Percentiles rank a stretch among this genome's conserved stretches.
Conservation (phyloP, 2,113 vertebrate species). For the Rostratula benghalensis region DNA sequence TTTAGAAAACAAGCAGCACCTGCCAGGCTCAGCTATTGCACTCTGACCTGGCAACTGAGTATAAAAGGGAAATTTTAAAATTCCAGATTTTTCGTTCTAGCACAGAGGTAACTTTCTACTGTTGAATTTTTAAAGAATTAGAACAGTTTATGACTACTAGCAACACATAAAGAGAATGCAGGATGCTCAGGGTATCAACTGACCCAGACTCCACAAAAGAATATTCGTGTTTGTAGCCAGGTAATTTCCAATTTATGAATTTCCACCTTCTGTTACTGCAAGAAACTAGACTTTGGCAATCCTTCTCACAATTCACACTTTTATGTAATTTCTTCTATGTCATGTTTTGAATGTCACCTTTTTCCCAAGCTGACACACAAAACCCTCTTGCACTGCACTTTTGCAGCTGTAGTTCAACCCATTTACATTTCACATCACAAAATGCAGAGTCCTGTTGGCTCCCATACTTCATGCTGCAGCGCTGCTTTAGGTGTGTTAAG, state of each 20-base stretch:
- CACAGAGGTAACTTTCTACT: background rate
- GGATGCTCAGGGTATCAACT: background rate
- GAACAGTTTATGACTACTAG: background rate
- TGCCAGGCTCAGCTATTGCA: background rate
- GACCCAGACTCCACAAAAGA: background rate
- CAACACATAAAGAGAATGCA: background rate
- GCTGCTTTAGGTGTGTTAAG: background rate
- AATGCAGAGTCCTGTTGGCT: background rate
- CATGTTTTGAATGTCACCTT: background rate
- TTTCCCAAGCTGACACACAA: background rate
- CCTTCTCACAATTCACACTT: background rate
- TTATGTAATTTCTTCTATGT: background rate
- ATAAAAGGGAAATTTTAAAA: background rate
- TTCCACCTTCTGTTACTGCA: background rate
- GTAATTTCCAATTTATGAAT: background rate
- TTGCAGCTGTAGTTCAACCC: background rate
- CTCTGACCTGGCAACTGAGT: background rate
- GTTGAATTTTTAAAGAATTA: background rate
- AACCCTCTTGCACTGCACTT: background rate
- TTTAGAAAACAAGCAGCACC: background rate
- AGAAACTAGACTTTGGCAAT: background rate
- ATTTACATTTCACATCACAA: background rate
- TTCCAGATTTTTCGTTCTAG: background rate
- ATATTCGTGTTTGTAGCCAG: background rate
- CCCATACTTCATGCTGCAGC: rapidly evolving